Base-by-base conservation (phyloP, 2,888 invertebrate genomes). In the Acrobeloides nanus region DNA sequence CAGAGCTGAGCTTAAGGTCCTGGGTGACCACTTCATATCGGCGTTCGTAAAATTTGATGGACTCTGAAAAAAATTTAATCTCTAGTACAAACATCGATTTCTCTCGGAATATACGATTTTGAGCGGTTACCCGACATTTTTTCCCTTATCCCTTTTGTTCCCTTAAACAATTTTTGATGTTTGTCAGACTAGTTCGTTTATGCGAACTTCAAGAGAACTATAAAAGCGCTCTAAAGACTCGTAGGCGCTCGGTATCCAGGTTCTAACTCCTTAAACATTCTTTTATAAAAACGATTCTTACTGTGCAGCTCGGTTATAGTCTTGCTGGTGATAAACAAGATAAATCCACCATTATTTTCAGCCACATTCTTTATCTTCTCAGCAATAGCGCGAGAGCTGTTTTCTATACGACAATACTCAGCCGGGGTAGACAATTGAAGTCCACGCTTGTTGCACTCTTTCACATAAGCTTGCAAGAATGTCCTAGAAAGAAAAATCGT, bases 1-100 rank as follows among this genome's bases (percentile, higher is more conserved):
- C 63, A 8, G 52, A 63, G 2, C 38, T 42, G 46, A 62, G 42
- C 32, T 57, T 61, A 26, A 68, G 38, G 27, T 67, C 63, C 38
- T 68, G 68, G 3, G 67, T 62, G 27, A 60, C 48, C 25, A 64
- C 46, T 1, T 35, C 25, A 20, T 46, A 54, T 18, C 50, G 25
- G n/a, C 52, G 54, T 38, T 68, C 68, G 43, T 46, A 52, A 4
- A 20, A 24, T 24, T 59, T 59, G 18, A 64, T 57, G 3, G 37
- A 26, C 15, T 51, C 56, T 51, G 27, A 17, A 56, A 40, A 3
- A 12, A 7, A 6, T 10, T 34, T 26, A 23, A 15, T 8, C 41
- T 10, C 8, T 45, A 40, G 38, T 15, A 29, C 15, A 10, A 43
- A 32, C 8, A n/a, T 17, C 20, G 24, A 4, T 40, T 6, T 26